Evolutionary conservation across 2,797 vertebrate species (phyloP), one percentile per base, ranked within the genome.

Genomic region (Sebastes trivittatus): DNA sequence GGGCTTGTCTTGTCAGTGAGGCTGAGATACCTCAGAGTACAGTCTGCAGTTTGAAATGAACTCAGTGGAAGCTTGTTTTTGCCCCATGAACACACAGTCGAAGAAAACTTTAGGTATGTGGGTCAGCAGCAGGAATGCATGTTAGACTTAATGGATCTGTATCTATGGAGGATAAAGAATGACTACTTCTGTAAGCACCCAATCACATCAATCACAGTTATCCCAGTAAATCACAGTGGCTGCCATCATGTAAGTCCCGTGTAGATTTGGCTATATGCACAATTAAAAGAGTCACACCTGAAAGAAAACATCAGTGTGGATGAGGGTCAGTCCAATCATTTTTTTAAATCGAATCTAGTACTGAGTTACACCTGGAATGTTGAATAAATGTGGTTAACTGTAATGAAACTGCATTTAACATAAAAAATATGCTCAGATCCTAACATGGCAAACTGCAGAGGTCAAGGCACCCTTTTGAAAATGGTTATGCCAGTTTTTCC

Each of bases 1-100:
- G 72, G 89, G 84, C 83, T 87, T 36, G 85, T 83, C 80, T 80
- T 54, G 85, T 83, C 82, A 76, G 68, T 13, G 34, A 36, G 59
- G 70, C 55, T 75, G 27, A 61, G 27, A 84, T 66, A 25, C 59
- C 42, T 79, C 30, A 62, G 65, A 67, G 63, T 52, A 18, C 70
- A 80, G 69, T 52, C 14, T 58, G 71, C 29, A 22, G 64, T 66
- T 67, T 60, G 38, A 74, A 81, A 65, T 25, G 7, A 78, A 68
- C 32, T 71, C 16, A 18, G 65, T 16, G 11, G 52, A 75, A 69
- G 34, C 36, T 61, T 1, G 13, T 18, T 75, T 62, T 42, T 36
- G 22, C 46, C 64, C 32, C 25, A 55, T 54, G 59, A 73, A 32
- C 56, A 54, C 52, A 32, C 3, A 20, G 13, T 5, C 11, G 0